Conservation (phyloP, 1,140 invertebrate species). For the Drosophila bifasciata region DNA sequence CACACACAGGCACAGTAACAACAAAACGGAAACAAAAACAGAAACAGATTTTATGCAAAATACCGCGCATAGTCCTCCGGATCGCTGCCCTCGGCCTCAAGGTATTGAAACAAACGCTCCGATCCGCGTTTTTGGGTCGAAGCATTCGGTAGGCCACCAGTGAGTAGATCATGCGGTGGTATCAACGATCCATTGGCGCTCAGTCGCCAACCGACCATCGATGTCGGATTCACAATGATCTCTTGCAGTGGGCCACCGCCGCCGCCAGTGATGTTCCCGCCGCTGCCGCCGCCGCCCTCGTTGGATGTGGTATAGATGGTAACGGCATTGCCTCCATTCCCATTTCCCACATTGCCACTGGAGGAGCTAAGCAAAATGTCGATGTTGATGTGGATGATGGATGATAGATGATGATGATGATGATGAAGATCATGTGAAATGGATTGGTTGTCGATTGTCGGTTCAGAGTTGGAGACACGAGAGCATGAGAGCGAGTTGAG, state of each 20-base stretch:
- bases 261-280: conserved; percentile 57
- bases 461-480: no score
- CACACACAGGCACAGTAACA: background rate
- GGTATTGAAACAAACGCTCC: conserved; percentile 84
- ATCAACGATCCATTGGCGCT: conserved; percentile 83
- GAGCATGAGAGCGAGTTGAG: conserved; percentile 53
- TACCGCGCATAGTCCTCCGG: conserved; percentile 84
- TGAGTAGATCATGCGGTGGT: conserved; percentile 78
- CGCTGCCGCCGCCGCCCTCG: conserved; percentile 49
- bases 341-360: conserved; percentile 73
- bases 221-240: conserved; percentile 83
- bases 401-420: conserved; percentile 7
- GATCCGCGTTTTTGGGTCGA: conserved; percentile 83
- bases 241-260: conserved; percentile 75
- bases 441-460: conserved; percentile 30
- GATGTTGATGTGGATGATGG: conserved; percentile 12
- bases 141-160: conserved; percentile 73
- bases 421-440: conserved; percentile 27
- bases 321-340: conserved; percentile 66
- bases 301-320: conserved; percentile 83
- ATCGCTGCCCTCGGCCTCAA: conserved; percentile 84
- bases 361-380: conserved; percentile 55
- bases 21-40: conserved; percentile 20
- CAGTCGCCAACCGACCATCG: conserved; percentile 83
- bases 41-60: conserved; percentile 28